Evolutionary conservation across 2,797 vertebrate species (phyloP).

Genomic region (Rhinella marina): DNA sequence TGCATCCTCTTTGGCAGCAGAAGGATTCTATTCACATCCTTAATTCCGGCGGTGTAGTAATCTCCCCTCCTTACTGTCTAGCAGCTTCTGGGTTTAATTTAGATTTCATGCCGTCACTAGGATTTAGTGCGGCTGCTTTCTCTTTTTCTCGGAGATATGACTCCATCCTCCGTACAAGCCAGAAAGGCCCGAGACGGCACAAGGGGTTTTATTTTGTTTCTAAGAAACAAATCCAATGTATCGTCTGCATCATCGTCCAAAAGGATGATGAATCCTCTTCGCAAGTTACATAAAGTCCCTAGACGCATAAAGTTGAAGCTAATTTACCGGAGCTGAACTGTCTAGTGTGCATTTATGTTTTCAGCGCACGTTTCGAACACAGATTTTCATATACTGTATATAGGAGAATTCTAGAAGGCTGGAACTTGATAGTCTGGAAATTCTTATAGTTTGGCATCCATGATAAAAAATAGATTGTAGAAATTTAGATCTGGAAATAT

Average conservation of each 20-base stretch:
- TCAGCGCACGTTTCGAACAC: not conserved
- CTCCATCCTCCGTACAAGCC: constrained; percentile 50
- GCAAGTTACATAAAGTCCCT: not conserved
- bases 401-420: too few species aligned
- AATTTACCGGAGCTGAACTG: constrained; percentile 14
- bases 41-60: constrained; percentile 48
- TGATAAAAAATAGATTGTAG: too few species aligned
- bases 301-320: not conserved
- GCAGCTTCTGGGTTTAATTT: constrained; percentile 60
- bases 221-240: constrained; percentile 51
- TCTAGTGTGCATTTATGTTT: not conserved
- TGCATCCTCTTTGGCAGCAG: constrained; percentile 54
- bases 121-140: constrained; percentile 50
- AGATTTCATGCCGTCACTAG: constrained; percentile 57
- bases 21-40: constrained; percentile 55
- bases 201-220: constrained; percentile 42
- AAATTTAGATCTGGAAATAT: too few species aligned
- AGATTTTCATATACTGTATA: not conserved
- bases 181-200: constrained; percentile 39
- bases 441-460: too few species aligned
- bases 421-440: too few species aligned
- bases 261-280: constrained; percentile 45
- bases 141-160: constrained; percentile 54
- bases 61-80: constrained; percentile 56
- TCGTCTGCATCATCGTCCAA: constrained; percentile 32